Base-by-base conservation (phyloP, 2,113 vertebrate species). In the Tiliqua scincoides region DNA sequence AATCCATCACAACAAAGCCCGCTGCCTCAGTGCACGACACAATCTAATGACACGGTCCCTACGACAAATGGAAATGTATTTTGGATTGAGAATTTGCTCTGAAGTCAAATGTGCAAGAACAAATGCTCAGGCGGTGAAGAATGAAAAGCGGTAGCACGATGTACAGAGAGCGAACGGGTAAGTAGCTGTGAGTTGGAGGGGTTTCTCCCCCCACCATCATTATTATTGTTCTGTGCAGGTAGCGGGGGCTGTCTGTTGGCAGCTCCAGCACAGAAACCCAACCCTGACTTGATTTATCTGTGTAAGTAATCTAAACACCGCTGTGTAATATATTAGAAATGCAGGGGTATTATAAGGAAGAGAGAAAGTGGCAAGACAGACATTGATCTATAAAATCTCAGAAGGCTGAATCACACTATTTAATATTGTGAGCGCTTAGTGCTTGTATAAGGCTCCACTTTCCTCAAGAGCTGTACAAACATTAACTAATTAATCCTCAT, bases 401-500 rank as follows among this genome's bases (percentile, higher is more conserved):
- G 70, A 86, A 87, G 80, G 70, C n/a, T 89, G 83, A 88, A 93
- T 91, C 73, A 81, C 61, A 20, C 52, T 14, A 25, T 72, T 84
- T 92, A 75, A 67, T 81, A 79, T 27, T 74, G 61, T 62, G 68
- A 75, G 73, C 87, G 27, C 74, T 88, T 76, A 73, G 25, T 83
- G 77, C 62, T 89, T 86, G 27, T 20, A 75, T 14, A 75, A n/a
- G 74, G 88, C 65, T 74, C 88, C 30, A 0, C 73, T 75, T 93
- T 89, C 90, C 73, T 78, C 79, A 90, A 89, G 90, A 89, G 85
- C 52, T 73, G 83, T 65, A 89, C 84, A 93, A 92, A 92, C 79
- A 82, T 74, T 72, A 71, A 73, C 88, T 93, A 93, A 93, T 86
- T 89, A 91, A 90, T 89, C 75, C 74, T 62, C 82, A 93, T 92